phyloP scores from a whole-genome alignment of 2,113 vertebrate genomes.

The Corythaixoides concolor region DNA sequence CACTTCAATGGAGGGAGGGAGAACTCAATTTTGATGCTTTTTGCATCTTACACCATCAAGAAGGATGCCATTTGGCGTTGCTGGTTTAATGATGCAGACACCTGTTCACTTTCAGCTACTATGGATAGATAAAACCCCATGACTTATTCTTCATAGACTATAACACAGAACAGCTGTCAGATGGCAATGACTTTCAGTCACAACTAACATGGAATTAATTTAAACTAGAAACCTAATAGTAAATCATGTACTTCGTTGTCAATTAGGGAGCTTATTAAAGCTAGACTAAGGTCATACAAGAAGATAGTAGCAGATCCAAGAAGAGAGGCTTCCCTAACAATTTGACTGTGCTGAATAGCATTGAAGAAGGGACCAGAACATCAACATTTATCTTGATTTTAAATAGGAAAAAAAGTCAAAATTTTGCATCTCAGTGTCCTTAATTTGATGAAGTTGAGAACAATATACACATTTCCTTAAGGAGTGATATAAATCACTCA shows the following conservation, averaged over 20 bases:
- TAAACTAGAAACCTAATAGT: background rate
- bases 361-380: background rate
- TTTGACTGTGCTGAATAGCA: background rate
- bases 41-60: background rate
- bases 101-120: background rate
- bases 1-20: background rate
- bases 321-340: background rate
- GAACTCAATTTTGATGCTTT: background rate
- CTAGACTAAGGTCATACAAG: background rate
- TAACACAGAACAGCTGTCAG: background rate
- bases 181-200: background rate
- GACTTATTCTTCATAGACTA: background rate
- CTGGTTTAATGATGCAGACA: background rate
- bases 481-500: background rate
- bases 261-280: background rate
- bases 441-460: background rate
- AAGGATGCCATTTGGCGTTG: background rate
- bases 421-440: background rate
- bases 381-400: background rate
- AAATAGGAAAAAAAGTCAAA: background rate
- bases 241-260: background rate
- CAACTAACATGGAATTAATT: conserved; percentile 1
- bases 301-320: background rate
- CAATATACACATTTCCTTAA: background rate
- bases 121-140: background rate